Base-by-base conservation (phyloP, 1,140 invertebrate species). In the Gonioctena quinquepunctata region DNA sequence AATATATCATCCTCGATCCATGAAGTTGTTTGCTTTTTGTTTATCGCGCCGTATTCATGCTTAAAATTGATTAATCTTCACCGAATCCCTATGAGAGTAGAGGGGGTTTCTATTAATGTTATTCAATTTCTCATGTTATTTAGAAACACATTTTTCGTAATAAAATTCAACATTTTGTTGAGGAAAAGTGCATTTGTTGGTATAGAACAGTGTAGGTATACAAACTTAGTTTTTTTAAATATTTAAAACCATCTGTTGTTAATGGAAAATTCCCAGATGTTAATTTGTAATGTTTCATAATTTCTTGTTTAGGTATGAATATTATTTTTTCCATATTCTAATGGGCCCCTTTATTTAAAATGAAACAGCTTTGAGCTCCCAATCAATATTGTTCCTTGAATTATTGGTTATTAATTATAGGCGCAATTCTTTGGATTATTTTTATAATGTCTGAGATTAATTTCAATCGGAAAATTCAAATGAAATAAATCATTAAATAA, bases 11-110 rank as follows among this genome's bases (percentile, higher is more conserved):
- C 21, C 3, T 25, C 54, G 26, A 66, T 57, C 28, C 66, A 50
- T 65, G 49, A 18, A 59, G 56, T 72, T 74, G 72, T 77, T 77
- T 76, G 70, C 75, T 76, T 76, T 73, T 62, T 69, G 69, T 65
- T 76, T 71, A 73, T 75, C 74, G 72, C 72, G 75, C 71, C 70
- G 49, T 71, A 78, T 76, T 72, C 59, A 67, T 67, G 74, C 69
- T 71, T 74, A 70, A 73, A 76, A 76, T 75, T 76, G 75, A 76
- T 77, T 72, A 70, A 73, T 76, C 69, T 75, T 73, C 68, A 65
- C 69, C 71, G 69, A 74, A 67, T 60, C 26, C 27, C n/a, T 8
- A 25, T 23, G 13, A 2, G 4, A 42, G 49, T 66, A 66, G 63
- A 42, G 63, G 63, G 63, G 63, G 54, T 66, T 66, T 54, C 49